Evolutionary conservation across 1,140 invertebrate species (phyloP), one percentile per base, ranked within the genome.

Genomic region (Triops longicaudatus): DNA sequence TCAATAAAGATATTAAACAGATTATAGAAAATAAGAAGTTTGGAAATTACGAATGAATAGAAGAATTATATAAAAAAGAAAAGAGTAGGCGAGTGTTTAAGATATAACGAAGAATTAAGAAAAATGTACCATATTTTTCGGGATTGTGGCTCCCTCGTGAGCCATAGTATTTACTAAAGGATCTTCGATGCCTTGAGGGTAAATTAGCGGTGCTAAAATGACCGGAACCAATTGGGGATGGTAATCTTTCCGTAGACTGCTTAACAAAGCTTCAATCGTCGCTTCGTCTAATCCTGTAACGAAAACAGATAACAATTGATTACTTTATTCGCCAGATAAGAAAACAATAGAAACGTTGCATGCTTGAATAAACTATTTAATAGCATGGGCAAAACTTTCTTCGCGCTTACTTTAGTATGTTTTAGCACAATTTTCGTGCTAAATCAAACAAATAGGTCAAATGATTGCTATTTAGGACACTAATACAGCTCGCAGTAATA

Each of bases 161-260:
- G 81, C 82, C 75, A 88, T 82, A 81, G 87, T 88, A 73, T 88
- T 88, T 76, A 91, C 87, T 76, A 89, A 87, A 81, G 89, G 87
- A 85, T 94, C 91, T 81, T 90, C 88, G 82, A 90, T 89, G 84
- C 85, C 82, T 17, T 89, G 88, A 77, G 91, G 89, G 85, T 96
- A 97, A 71, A 97, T 86, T 72, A 95, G 86, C 83, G 94, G 94
- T 81, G 92, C 90, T 80, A 98, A 85, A 80, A 97, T 90, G 81
- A 95, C 91, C 79, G 95, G 95, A 78, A 94, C 93, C 80, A 91
- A 87, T 81, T 94, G 92, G 79, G 90, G 89, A 41, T 94, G 93
- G 87, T 96, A 96, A 83, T 97, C 94, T 82, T 90, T 88, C 81
- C 91, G 88, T 79, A 97, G 86, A 81, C 90, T 90, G 81, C 90